Base-by-base conservation (phyloP, 1,140 invertebrate genomes). In the Campoletis sonorensis region DNA sequence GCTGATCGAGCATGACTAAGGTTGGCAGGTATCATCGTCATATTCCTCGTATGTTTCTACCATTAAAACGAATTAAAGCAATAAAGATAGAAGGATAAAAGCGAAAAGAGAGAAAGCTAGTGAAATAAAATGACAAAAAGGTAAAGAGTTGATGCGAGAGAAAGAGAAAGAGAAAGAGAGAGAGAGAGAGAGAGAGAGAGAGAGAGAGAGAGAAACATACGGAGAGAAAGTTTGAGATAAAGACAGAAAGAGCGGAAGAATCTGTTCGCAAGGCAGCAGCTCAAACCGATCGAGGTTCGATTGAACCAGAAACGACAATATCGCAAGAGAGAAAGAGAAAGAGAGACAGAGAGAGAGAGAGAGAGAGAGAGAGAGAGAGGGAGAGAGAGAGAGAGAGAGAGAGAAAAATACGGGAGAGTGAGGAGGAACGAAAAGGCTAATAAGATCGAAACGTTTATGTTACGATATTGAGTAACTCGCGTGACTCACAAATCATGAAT, bases 61-160 rank as follows among this genome's bases (percentile, higher is more conserved):
- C 81, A 81, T 84, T 88, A 89, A 89, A 90, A 90, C 85, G 87
- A 88, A 89, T 89, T 89, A 88, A 76, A 83, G 70, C 85, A 84
- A 88, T 85, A 86, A 86, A 87, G 85, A 87, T 79, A 67, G 76
- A 61, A 78, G 64, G 61, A 87, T 83, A 83, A 81, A 85, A 26
- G 23, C 23, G 1, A 64, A 23, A 73, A 68, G 70, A 61, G 73
- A 23, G 79, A 64, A 27, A 79, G 40, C 40, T 45, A 45, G 40
- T 5, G 71, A 83, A 61, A 72, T 40, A 81, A 72, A 67, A 64
- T 26, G 61, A 67, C 58, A 18, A 23, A 27, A 26, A 64, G 23
- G n/a, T n/a, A n/a, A 64, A 27, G 23, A 61, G 58, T 23, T 10
- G 27, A 4, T 2, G 18, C n/a, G 16, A 58, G 13, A 11, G 54